Base-by-base conservation (phyloP, 1,140 invertebrate species). In the Parapsyche elsis region DNA sequence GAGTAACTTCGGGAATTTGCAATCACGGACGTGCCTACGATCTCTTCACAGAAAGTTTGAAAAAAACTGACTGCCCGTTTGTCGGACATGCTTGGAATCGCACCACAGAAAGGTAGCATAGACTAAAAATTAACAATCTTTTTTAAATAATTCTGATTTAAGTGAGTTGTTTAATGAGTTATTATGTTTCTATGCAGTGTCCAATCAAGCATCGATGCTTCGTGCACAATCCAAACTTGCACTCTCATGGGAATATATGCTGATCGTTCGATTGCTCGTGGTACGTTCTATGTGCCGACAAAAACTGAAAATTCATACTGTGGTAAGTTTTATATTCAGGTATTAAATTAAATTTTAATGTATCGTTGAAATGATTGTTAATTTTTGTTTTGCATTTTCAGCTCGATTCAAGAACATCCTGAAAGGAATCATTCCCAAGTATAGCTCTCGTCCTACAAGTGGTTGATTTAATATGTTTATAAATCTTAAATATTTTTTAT, bases 21-120 rank as follows among this genome's bases (percentile, higher is more conserved):
- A 91, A 89, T 76, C 91, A 92, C 79, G 90, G 90, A 1, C 87
- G 90, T 0, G 89, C 91, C 0, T 90, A 92, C 53, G 7, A 90
- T 9, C 88, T 91, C 14, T 89, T 92, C 71, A 91, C 87, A 0
- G 90, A 91, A 81, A 90, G 90, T 1, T 84, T 91, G 76, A 83
- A 87, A 0, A 85, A 84, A 44, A 83, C 81, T 5, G 89, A 90
- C 81, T 91, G 90, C 79, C 87, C 84, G 0, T 91, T 91, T 73
- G 86, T 86, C 81, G 89, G 87, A 10, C 88, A 87, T 70, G 84
- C 79, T 9, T 92, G 91, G 91, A 87, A 92, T 71, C 83, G 87
- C 24, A 88, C 88, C 5, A 89, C 88, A 75, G 85, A 85, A 82
- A 86, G 88, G 88, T 79, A 53, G 12, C 5, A 1, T 71, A 16